These are phyloP conservation scores for Aphaenogaster floridana DNA, from an alignment of 1,140 invertebrate species.

Conservation along the genomic window DNA sequence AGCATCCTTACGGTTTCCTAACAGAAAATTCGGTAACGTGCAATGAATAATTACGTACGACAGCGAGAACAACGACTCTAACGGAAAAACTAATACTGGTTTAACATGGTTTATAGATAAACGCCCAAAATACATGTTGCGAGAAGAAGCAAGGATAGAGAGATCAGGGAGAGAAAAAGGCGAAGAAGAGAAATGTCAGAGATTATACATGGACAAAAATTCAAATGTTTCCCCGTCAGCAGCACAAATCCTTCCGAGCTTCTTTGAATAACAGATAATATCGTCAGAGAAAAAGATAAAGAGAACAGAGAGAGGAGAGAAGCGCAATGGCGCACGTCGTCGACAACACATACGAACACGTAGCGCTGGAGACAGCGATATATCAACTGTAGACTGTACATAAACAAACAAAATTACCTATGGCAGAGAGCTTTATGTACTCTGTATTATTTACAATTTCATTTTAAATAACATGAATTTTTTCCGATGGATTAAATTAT, in stretches of 20 bases:
- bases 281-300: slow-evolving; percentile 39
- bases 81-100: background rate
- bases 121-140: background rate
- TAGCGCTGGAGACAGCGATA: slow-evolving; percentile 1
- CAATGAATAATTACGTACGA: slow-evolving; percentile 4
- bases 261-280: slow-evolving; percentile 64
- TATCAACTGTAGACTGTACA: slow-evolving; percentile 19
- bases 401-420: slow-evolving; percentile 41
- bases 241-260: slow-evolving; percentile 42
- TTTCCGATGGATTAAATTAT: slow-evolving; percentile 8
- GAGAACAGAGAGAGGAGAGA: slow-evolving; percentile 23
- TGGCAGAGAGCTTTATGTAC: background rate
- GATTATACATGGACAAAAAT: slow-evolving; percentile 65
- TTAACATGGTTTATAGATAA: slow-evolving; percentile 47
- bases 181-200: slow-evolving; percentile 59
- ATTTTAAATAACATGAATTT: slow-evolving; percentile 16
- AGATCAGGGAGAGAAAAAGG: slow-evolving; percentile 24
- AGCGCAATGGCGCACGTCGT: slow-evolving; percentile 12
- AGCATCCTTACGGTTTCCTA: background rate
- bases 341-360: background rate
- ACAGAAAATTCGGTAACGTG: background rate
- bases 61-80: background rate
- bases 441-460: background rate
- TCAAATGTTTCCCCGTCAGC: slow-evolving; percentile 64
- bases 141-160: slow-evolving; percentile 4